These are phyloP conservation scores for Ophion slaviceki DNA, from an alignment of 2,888 invertebrate genomes.

Conservation along the genomic window DNA sequence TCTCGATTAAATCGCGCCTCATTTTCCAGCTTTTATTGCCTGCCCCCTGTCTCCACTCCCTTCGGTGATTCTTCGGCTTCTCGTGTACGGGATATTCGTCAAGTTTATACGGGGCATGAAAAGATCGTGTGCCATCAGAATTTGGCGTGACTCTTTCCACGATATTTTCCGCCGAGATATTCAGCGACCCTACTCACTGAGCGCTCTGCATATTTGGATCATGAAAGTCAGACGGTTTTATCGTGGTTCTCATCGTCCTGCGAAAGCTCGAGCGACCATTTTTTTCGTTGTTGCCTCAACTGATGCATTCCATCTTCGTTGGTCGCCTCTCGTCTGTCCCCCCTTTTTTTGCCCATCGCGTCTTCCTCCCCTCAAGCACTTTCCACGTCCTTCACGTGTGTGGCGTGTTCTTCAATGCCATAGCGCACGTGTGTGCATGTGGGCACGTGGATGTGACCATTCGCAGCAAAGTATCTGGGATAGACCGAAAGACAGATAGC, in stretches of 20 bases:
- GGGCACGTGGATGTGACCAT: slow-evolving; percentile 5
- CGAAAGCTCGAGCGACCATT: background rate
- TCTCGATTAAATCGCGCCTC: slow-evolving; percentile 25
- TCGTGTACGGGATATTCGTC: background rate
- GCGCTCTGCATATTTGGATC: background rate
- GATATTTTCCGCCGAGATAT: background rate
- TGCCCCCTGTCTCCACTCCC: background rate
- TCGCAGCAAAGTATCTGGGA: slow-evolving; percentile 22
- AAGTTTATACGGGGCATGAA: background rate
- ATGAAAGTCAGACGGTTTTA: background rate
- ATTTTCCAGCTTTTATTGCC: slow-evolving; percentile 13
- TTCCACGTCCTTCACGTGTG: background rate
- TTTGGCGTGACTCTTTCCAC: background rate
- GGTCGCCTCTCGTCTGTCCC: background rate
- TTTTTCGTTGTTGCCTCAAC: background rate
- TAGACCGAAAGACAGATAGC: slow-evolving; percentile 42
- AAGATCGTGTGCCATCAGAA: background rate
- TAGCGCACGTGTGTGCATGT: background rate
- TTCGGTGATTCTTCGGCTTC: background rate
- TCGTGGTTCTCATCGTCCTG: background rate
- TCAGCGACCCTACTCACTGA: background rate
- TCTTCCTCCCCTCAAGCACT: background rate
- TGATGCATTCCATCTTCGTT: background rate
- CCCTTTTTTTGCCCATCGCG: background rate
- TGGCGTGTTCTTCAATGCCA: no score